Conservation (phyloP, 1,140 invertebrate genomes). For the Drosophila nigromelanica region DNA sequence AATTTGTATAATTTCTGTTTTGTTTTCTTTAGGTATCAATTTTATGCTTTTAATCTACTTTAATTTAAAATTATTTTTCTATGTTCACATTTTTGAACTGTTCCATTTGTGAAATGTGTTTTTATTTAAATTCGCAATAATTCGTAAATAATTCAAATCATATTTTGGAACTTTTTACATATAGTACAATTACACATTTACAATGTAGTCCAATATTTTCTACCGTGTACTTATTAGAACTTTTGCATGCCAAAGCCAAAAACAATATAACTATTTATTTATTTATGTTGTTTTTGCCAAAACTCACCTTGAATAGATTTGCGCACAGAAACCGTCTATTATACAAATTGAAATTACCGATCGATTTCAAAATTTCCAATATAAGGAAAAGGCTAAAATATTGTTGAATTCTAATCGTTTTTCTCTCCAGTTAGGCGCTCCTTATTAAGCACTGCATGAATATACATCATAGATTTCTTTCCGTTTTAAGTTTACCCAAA, state of each 20-base stretch:
- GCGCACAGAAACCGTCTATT: conserved; percentile 3
- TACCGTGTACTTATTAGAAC: neutral
- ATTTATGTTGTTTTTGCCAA: conserved; percentile 1
- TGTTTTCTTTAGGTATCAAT: too few species aligned
- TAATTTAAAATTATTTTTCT: too few species aligned
- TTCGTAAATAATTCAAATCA: too few species aligned
- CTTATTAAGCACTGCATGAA: conserved; percentile 39
- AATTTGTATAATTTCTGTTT: too few species aligned
- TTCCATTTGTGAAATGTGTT: too few species aligned
- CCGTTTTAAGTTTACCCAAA: conserved; percentile 11
- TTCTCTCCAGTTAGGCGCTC: neutral
- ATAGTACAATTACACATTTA: neutral
- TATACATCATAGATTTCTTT: conserved; percentile 8
- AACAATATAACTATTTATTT: too few species aligned
- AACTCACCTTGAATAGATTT: conserved; percentile 1
- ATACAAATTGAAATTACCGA: neutral
- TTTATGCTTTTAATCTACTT: too few species aligned
- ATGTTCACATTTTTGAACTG: too few species aligned
- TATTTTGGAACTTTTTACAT: neutral
- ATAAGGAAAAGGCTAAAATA: neutral
- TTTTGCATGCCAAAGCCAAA: conserved; percentile 27
- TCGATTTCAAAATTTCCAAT: neutral
- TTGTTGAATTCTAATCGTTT: neutral
- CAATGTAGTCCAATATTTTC: neutral
- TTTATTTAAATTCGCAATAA: too few species aligned